Conservation (phyloP, 2,797 vertebrate species). For the Gouania willdenowi region DNA sequence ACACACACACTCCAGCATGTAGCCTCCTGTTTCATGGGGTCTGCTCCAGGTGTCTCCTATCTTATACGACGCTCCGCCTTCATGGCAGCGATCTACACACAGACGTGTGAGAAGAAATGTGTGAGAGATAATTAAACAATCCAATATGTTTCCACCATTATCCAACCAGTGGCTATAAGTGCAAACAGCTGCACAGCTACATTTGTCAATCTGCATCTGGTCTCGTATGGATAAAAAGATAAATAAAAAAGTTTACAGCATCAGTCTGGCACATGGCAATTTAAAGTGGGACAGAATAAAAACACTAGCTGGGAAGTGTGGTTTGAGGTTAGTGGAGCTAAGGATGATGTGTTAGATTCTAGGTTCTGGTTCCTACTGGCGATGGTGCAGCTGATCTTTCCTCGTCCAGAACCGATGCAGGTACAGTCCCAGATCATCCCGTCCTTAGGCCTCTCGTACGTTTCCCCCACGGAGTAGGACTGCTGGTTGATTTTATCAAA, state of each 20-base stretch:
- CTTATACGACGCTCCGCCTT: slow-evolving; percentile 92
- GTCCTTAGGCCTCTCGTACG: slow-evolving; percentile 93
- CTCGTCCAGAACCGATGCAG: slow-evolving; percentile 92
- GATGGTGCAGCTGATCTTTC: slow-evolving; percentile 98
- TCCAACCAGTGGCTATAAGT: slow-evolving; percentile 29
- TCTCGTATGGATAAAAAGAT: slow-evolving; percentile 6
- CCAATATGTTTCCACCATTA: slow-evolving; percentile 18
- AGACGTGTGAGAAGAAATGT: neutral
- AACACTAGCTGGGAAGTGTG: slow-evolving; percentile 18
- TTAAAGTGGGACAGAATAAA: slow-evolving; percentile 8
- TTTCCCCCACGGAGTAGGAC: slow-evolving; percentile 90
- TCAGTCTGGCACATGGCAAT: slow-evolving; percentile 23
- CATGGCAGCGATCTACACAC: slow-evolving; percentile 98
- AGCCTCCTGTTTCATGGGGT: slow-evolving; percentile 88
- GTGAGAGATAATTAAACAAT: slow-evolving; percentile 5
- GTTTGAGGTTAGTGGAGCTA: slow-evolving; percentile 15
- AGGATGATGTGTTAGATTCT: neutral
- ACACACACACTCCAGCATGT: slow-evolving; percentile 97
- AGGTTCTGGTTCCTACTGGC: slow-evolving; percentile 75
- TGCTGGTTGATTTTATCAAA: slow-evolving; percentile 89
- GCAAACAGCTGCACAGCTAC: slow-evolving; percentile 34
- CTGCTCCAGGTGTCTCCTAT: slow-evolving; percentile 94
- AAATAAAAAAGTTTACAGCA: slow-evolving; percentile 34
- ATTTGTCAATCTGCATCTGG: slow-evolving; percentile 29
- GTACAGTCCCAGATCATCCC: slow-evolving; percentile 99